phyloP scores from a whole-genome alignment of 2,888 invertebrate species.

The Ormyrus nitidulus region DNA sequence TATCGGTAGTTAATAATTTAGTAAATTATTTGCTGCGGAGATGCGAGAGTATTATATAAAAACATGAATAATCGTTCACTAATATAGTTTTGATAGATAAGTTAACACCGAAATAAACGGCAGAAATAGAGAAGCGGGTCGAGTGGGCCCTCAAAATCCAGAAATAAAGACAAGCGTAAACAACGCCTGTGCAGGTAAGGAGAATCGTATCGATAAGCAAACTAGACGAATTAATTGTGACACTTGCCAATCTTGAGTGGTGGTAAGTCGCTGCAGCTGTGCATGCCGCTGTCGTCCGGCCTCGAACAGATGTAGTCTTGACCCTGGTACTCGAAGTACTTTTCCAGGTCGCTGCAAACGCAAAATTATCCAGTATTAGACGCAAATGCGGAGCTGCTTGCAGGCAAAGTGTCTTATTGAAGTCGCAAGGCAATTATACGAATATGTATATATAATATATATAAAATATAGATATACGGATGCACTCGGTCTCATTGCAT shows the following conservation, averaged over 20 bases:
- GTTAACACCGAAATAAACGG: too few species aligned
- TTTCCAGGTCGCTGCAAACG: slow-evolving; percentile 80
- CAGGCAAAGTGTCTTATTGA: background rate
- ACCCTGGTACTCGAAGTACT: slow-evolving; percentile 92
- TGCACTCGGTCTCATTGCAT: slow-evolving; percentile 66
- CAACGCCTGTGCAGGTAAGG: background rate
- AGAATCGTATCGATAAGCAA: background rate
- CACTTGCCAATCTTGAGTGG: slow-evolving; percentile 77
- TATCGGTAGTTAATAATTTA: too few species aligned
- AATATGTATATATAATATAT: slow-evolving; percentile 13
- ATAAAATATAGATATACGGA: slow-evolving; percentile 54
- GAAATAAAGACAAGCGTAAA: background rate
- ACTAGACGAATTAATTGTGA: background rate
- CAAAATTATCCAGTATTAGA: slow-evolving; percentile 57
- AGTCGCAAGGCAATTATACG: slow-evolving; percentile 60
- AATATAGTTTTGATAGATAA: too few species aligned
- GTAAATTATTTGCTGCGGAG: too few species aligned
- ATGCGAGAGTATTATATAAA: too few species aligned
- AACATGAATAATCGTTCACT: too few species aligned
- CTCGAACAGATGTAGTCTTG: slow-evolving; percentile 98
- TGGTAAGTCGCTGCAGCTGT: slow-evolving; percentile 90
- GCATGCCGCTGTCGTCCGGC: slow-evolving; percentile 96
- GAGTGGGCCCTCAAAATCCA: background rate
- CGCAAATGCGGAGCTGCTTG: background rate
- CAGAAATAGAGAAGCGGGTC: too few species aligned